Evolutionary conservation across 2,888 invertebrate species (phyloP), one percentile per base, ranked within the genome.

Genomic region (Drosophila acutilabella): DNA sequence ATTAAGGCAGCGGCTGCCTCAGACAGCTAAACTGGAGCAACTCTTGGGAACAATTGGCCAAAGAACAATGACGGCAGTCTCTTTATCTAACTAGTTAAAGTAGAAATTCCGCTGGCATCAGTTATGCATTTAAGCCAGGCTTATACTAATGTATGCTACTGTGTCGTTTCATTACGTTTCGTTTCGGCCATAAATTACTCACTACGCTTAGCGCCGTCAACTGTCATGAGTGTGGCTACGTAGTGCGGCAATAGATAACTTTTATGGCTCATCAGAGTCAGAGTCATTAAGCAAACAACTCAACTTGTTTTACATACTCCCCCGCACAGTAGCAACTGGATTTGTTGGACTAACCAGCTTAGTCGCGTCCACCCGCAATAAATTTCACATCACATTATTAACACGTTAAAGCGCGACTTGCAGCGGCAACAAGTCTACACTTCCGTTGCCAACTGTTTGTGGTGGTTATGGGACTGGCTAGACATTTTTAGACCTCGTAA

Each of bases 311-410:
- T 62, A 50, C 73, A 76, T 60, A 36, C 36, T 36, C 36, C 36
- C 13, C 30, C 30, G 30, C 30, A 64, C 56, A 50, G 38, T 42
- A 14, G 57, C 50, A 51, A 61, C 56, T 71, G 66, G n/a, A 11
- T 2, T 16, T 47, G 64, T 61, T 67, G 65, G 54, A 53, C 73
- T 76, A 65, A 64, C 73, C 82, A 80, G 86, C 78, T 86, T 80
- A 88, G 71, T 88, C 73, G 64, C 74, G 74, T 80, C 81, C 84
- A 80, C 88, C 85, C 88, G 87, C 85, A 80, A 85, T 85, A 85
- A 85, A 85, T 86, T 86, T 64, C 70, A 64, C 71, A 85, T 86
- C 73, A 80, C 85, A 86, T 84, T 82, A 88, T 84, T 77, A 84
- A 85, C 88, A 84, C 83, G 80, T 88, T 84, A 79, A 30, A 87